phyloP scores from a whole-genome alignment of 2,888 invertebrate genomes.

The Drosophila neoperkinsi region DNA sequence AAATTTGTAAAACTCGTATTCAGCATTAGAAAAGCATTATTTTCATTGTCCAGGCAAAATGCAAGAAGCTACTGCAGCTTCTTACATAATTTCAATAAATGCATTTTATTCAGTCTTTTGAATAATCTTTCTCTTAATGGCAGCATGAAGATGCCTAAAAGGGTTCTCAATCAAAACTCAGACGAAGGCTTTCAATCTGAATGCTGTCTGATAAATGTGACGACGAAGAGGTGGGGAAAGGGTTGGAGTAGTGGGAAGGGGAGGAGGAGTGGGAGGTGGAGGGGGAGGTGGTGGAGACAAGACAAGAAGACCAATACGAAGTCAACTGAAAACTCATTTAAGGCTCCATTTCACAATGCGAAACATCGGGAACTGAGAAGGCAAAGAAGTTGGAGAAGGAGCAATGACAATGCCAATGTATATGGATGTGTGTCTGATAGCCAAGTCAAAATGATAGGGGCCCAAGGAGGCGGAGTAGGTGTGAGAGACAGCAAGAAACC shows the following conservation, averaged over 20 bases:
- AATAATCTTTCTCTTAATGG: slow-evolving; percentile 43
- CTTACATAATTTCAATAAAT: slow-evolving; percentile 15
- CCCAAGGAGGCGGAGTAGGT: background rate
- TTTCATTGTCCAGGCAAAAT: slow-evolving; percentile 10
- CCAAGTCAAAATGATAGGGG: slow-evolving; percentile 34
- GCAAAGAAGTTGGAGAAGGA: background rate
- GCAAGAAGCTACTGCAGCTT: background rate
- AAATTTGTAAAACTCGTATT: background rate
- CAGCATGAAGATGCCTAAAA: slow-evolving; percentile 37
- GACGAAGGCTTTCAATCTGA: slow-evolving; percentile 20
- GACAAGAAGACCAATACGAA: slow-evolving; percentile 49
- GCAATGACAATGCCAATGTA: slow-evolving; percentile 29
- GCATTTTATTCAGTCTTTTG: slow-evolving; percentile 27
- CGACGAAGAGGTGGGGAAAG: background rate
- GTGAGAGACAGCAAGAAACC: slow-evolving; percentile 3
- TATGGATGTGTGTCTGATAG: slow-evolving; percentile 25
- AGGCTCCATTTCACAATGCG: slow-evolving; percentile 81
- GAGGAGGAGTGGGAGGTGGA: background rate
- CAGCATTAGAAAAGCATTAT: background rate
- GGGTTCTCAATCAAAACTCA: slow-evolving; percentile 69
- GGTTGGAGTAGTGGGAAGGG: background rate
- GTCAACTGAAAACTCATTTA: slow-evolving; percentile 81
- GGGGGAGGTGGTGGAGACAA: background rate
- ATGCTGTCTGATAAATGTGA: slow-evolving; percentile 36
- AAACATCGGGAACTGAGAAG: slow-evolving; percentile 46